These are phyloP conservation scores for Kryptolebias marmoratus DNA, from an alignment of 2,113 vertebrate species.

Conservation along the genomic window DNA sequence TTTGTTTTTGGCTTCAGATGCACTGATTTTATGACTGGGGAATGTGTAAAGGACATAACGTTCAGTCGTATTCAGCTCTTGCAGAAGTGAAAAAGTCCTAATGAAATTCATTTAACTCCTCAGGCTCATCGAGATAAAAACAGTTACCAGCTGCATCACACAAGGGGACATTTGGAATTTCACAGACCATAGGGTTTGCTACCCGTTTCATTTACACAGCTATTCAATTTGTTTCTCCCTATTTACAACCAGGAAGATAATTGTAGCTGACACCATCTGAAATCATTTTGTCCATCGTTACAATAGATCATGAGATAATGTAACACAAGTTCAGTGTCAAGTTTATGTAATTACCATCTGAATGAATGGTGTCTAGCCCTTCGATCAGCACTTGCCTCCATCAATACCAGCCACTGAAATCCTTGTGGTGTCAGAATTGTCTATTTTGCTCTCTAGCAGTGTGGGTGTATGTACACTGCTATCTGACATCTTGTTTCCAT, in stretches of 20 bases:
- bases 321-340: constrained; percentile 28
- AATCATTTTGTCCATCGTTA: constrained; percentile 35
- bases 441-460: constrained; percentile 17
- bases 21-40: constrained; percentile 41
- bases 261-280: constrained; percentile 39
- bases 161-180: constrained; percentile 68
- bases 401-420: constrained; percentile 21
- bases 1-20: constrained; percentile 11
- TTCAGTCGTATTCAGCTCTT: constrained; percentile 47
- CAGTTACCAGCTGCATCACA: constrained; percentile 68
- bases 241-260: constrained; percentile 48
- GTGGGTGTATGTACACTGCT: background rate
- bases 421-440: constrained; percentile 37
- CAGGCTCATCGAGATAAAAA: constrained; percentile 67
- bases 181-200: constrained; percentile 68
- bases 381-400: constrained; percentile 9
- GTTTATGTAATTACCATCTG: constrained; percentile 30
- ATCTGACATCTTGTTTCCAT: constrained; percentile 18
- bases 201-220: constrained; percentile 59
- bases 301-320: constrained; percentile 1
- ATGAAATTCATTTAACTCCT: constrained; percentile 76
- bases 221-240: constrained; percentile 59
- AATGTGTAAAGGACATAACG: constrained; percentile 34
- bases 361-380: constrained; percentile 21
- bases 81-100: constrained; percentile 46